These are phyloP conservation scores for Ancistrus triradiatus DNA, from an alignment of 2,113 vertebrate species.

Conservation along the genomic window DNA sequence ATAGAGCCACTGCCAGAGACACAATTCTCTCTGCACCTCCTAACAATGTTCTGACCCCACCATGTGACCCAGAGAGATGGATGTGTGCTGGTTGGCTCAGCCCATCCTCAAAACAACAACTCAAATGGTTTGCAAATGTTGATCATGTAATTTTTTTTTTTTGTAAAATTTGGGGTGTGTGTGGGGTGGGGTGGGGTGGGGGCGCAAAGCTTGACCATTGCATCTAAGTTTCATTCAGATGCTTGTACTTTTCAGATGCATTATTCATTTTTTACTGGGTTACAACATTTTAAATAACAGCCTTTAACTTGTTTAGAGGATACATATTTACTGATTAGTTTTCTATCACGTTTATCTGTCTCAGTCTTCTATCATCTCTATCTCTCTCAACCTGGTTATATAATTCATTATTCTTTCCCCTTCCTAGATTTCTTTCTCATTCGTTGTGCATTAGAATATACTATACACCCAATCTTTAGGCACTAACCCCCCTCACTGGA, in stretches of 20 bases:
- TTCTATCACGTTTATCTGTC: too few relatives aligned
- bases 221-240: too few relatives aligned
- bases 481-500: background rate
- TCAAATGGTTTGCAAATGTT: slow-evolving; percentile 69
- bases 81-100: slow-evolving; percentile 43
- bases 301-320: too few relatives aligned
- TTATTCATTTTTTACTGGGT: background rate
- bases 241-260: too few relatives aligned
- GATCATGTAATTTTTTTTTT: slow-evolving; percentile 61
- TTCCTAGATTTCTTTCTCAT: background rate
- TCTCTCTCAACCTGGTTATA: too few relatives aligned
- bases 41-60: slow-evolving; percentile 48
- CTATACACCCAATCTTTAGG: slow-evolving; percentile 9
- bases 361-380: too few relatives aligned
- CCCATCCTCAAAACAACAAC: slow-evolving; percentile 57
- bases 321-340: too few relatives aligned
- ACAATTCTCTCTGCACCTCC: slow-evolving; percentile 33
- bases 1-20: slow-evolving; percentile 30
- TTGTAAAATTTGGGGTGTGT: too few relatives aligned
- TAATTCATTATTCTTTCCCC: too few relatives aligned
- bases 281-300: too few relatives aligned
- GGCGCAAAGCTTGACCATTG: too few relatives aligned
- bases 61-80: slow-evolving; percentile 38
- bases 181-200: too few relatives aligned
- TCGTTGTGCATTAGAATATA: slow-evolving; percentile 1